Conservation (phyloP, 2,113 vertebrate genomes). For the Rhea americana region DNA sequence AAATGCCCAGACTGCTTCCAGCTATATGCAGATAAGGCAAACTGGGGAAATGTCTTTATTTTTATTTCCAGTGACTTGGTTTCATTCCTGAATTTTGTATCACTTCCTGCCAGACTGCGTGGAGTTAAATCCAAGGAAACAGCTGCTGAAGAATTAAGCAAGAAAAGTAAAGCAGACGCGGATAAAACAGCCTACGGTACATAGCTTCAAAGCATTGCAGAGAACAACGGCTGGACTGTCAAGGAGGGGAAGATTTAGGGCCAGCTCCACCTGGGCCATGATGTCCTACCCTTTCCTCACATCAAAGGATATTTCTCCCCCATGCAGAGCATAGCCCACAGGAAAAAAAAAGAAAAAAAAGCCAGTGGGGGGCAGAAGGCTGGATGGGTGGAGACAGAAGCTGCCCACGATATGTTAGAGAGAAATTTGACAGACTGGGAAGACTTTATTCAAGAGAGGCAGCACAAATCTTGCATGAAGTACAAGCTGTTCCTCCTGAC, state of each 20-base stretch:
- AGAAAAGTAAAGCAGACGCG: neutral
- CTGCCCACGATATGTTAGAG: neutral
- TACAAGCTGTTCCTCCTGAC: neutral
- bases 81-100: neutral
- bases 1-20: neutral
- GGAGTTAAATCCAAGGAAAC: neutral
- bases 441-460: neutral
- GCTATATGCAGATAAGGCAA: neutral
- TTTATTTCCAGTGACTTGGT: neutral
- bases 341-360: neutral
- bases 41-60: neutral
- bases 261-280: neutral
- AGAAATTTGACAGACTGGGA: neutral
- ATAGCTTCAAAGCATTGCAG: neutral
- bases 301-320: neutral
- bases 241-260: neutral
- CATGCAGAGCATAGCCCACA: neutral
- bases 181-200: neutral
- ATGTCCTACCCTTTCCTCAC: neutral
- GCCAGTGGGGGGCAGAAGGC: neutral
- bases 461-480: neutral
- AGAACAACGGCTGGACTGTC: fast-evolving
- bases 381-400: neutral
- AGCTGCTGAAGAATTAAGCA: neutral
- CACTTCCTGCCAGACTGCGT: neutral